Evolutionary conservation across 2,113 vertebrate species (phyloP).

Genomic region (Stigmatopora argus): DNA sequence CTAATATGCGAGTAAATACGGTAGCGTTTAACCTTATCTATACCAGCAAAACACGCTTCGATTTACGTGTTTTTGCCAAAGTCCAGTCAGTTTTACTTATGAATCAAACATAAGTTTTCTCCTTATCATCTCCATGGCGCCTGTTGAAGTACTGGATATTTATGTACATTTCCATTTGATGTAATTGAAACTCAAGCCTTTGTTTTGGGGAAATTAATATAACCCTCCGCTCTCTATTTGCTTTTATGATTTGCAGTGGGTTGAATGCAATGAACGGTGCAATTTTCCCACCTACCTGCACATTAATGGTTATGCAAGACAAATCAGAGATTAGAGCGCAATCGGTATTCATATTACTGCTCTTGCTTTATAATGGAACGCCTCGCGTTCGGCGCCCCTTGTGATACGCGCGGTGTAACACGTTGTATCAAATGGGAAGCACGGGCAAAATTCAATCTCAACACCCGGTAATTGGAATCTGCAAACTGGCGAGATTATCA

Average conservation of each 20-base stretch:
- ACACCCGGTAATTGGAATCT: constrained; percentile 58
- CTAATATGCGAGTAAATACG: too few species aligned
- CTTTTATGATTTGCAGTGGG: background rate
- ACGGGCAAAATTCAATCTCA: constrained; percentile 49
- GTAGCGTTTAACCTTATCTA: constrained; percentile 60
- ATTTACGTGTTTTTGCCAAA: constrained; percentile 42
- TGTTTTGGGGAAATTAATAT: background rate
- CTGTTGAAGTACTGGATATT: constrained; percentile 18
- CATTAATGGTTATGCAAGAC: constrained; percentile 41
- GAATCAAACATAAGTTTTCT: constrained; percentile 54
- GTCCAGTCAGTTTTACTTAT: constrained; percentile 60
- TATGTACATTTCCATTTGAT: constrained; percentile 42
- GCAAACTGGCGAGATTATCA: constrained; percentile 54
- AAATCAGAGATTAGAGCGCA: constrained; percentile 30
- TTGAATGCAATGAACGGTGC: constrained; percentile 18
- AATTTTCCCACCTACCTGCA: constrained; percentile 45
- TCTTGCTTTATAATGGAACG: constrained; percentile 36
- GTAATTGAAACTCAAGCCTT: background rate
- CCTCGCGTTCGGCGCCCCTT: constrained; percentile 30
- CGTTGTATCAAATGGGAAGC: constrained; percentile 45
- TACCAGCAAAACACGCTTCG: constrained; percentile 53
- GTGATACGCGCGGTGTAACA: constrained; percentile 50
- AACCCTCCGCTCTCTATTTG: background rate
- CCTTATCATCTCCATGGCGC: constrained; percentile 46
- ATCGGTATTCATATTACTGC: constrained; percentile 47